Evolutionary conservation across 2,797 vertebrate genomes (phyloP).

Genomic region (Acipenser ruthenus): DNA sequence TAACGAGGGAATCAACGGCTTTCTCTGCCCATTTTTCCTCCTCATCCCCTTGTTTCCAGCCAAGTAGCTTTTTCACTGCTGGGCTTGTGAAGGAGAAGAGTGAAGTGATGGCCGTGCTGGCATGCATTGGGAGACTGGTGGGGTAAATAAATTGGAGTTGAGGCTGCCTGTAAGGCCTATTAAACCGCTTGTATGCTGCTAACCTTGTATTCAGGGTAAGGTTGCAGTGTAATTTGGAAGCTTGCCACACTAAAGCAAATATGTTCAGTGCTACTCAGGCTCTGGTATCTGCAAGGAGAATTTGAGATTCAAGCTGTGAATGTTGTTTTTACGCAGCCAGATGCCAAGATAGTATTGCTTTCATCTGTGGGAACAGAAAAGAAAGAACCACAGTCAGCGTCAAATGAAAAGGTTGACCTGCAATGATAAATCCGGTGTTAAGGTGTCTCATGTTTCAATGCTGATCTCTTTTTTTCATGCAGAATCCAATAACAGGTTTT

Average conservation of each 20-base stretch:
- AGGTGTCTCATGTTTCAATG: too few species aligned
- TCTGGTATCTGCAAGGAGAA: conserved; percentile 24
- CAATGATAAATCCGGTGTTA: neutral
- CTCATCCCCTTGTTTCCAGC: conserved; percentile 98
- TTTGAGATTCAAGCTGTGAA: conserved; percentile 32
- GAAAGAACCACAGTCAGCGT: conserved; percentile 27
- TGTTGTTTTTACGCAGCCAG: conserved; percentile 39
- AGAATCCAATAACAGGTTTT: too few species aligned
- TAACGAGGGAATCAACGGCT: conserved; percentile 91
- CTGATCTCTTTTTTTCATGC: too few species aligned
- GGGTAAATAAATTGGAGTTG: neutral
- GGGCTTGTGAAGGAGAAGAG: conserved; percentile 99
- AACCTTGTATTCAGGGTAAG: conserved; percentile 20
- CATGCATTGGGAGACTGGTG: conserved; percentile 60
- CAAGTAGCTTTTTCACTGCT: conserved; percentile 91
- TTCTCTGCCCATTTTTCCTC: conserved; percentile 98
- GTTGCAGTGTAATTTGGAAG: conserved; percentile 31
- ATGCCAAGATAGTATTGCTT: conserved; percentile 44
- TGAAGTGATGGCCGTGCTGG: conserved; percentile 86
- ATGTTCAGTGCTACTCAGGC: conserved; percentile 27
- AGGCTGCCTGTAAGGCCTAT: neutral
- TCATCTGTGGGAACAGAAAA: conserved; percentile 47
- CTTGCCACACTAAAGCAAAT: conserved; percentile 30
- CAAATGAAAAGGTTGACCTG: conserved; percentile 15
- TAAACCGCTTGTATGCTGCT: neutral